Evolutionary conservation across 2,888 invertebrate genomes (phyloP).

Genomic region (Branchellion lobata): DNA sequence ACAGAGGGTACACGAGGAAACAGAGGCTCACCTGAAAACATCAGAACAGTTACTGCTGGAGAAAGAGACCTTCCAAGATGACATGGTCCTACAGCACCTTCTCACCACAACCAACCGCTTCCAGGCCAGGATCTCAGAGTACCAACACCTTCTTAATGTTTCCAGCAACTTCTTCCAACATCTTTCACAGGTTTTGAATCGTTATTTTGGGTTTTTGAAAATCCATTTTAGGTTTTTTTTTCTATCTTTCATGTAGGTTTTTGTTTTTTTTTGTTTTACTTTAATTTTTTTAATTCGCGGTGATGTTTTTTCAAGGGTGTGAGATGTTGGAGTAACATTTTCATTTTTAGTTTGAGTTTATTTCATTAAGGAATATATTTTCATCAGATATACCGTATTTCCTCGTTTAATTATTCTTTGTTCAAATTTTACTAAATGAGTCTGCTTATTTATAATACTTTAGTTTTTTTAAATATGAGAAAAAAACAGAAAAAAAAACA

Average conservation of each 20-base stretch:
- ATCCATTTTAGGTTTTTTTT: not conserved
- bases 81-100: conserved; percentile 68
- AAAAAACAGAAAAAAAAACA: too few relatives aligned
- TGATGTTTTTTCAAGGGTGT: not conserved
- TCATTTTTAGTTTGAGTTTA: too few relatives aligned
- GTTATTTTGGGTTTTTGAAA: not conserved
- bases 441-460: too few relatives aligned
- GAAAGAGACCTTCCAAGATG: conserved; percentile 66
- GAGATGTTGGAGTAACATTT: too few relatives aligned
- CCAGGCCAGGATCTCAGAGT: conserved; percentile 72
- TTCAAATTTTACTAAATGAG: too few relatives aligned
- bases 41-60: conserved; percentile 70
- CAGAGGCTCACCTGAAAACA: conserved; percentile 69
- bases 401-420: too few relatives aligned
- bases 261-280: conserved; percentile 41
- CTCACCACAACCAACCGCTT: conserved; percentile 71
- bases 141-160: conserved; percentile 72
- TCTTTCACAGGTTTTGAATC: conserved; percentile 65
- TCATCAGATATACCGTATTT: too few relatives aligned
- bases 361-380: too few relatives aligned
- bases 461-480: too few relatives aligned
- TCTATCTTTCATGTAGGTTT: not conserved
- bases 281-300: not conserved
- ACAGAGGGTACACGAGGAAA: conserved; percentile 66
- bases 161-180: conserved; percentile 73